phyloP scores from a whole-genome alignment of 1,140 invertebrate species.

The Amphibalanus amphitrite region DNA sequence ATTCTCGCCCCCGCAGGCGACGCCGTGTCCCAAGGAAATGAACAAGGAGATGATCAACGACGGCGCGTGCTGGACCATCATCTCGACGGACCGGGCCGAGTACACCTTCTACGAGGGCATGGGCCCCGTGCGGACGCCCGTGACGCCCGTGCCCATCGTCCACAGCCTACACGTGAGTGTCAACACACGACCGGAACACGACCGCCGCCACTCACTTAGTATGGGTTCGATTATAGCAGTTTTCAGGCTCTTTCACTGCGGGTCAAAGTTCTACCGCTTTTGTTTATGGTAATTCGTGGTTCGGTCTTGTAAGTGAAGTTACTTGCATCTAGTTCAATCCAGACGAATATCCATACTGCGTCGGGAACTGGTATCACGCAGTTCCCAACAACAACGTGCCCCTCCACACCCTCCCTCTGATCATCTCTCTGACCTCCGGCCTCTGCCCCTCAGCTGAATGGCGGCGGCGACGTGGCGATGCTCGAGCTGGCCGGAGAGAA shows the following conservation, averaged over 20 bases:
- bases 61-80: conserved; percentile 99
- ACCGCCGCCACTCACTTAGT: too few relatives aligned
- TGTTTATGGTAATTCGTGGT: not conserved
- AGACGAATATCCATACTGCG: too few relatives aligned
- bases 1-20: conserved; percentile 40
- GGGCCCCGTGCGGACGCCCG: conserved; percentile 86
- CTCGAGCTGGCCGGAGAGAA: conserved; percentile 94
- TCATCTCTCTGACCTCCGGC: too few relatives aligned
- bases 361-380: too few relatives aligned
- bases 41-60: conserved; percentile 99
- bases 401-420: too few relatives aligned
- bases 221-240: too few relatives aligned
- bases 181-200: too few relatives aligned
- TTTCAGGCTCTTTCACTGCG: too few relatives aligned
- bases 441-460: conserved; percentile 49
- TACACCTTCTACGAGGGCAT: conserved; percentile 99
- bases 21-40: conserved; percentile 89
- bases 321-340: too few relatives aligned
- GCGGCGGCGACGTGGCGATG: conserved; percentile 95
- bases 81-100: conserved; percentile 97
- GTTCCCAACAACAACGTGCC: too few relatives aligned
- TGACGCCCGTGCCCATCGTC: conserved; percentile 91
- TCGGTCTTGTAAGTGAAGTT: conserved; percentile 5
- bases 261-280: too few relatives aligned
- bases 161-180: conserved; percentile 61